Conservation (phyloP, 2,888 invertebrate species). For the Chrysomela aeneicollis region DNA sequence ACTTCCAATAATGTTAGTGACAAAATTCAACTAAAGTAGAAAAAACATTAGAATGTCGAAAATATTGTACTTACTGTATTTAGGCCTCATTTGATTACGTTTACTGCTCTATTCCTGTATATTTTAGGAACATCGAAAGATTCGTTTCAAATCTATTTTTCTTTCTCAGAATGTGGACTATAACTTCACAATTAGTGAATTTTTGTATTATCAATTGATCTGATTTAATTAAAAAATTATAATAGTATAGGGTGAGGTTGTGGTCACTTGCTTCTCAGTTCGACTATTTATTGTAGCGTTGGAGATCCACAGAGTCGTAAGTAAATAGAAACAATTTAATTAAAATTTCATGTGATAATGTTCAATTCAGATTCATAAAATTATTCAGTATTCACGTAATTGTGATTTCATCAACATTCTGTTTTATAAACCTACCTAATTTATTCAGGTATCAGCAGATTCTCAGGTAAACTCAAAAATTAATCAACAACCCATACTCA, state of each 20-base stretch:
- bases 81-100: constrained; percentile 2
- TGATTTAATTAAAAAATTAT: no score
- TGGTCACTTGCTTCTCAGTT: no score
- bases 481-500: constrained; percentile 20
- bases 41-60: constrained; percentile 6
- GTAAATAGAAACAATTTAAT: no score
- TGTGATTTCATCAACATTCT: constrained; percentile 33
- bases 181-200: constrained; percentile 29
- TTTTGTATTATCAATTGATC: not conserved
- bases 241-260: no score
- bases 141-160: constrained; percentile 6
- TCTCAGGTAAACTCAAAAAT: constrained; percentile 1
- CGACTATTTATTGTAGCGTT: no score
- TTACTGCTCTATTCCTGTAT: constrained; percentile 1
- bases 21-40: not conserved
- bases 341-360: not conserved
- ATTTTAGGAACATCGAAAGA: not conserved
- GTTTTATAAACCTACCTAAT: no score
- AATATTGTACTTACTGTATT: constrained; percentile 20
- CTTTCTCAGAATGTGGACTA: constrained; percentile 28
- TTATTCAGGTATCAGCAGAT: not conserved
- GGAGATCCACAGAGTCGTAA: no score
- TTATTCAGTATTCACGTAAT: constrained; percentile 19
- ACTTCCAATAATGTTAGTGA: not conserved
- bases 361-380: not conserved